Base-by-base conservation (phyloP, 2,888 invertebrate species). In the Apotomis betuletana region DNA sequence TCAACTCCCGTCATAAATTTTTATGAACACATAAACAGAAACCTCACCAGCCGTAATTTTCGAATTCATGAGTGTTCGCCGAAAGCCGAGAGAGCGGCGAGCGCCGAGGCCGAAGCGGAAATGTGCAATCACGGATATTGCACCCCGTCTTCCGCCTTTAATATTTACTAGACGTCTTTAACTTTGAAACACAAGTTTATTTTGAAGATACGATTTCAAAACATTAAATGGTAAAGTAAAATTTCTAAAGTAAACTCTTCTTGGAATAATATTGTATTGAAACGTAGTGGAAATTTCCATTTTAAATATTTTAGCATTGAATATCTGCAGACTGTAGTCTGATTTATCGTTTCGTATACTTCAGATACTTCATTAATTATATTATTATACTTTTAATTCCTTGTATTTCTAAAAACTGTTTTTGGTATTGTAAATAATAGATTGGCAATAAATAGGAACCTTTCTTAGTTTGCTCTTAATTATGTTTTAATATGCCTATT, bases 61-160 rank as follows among this genome's bases (percentile, higher is more conserved):
- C 58, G 59, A 67, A 71, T 71, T 74, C 73, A 73, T 73, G 73
- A 73, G 65, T 54, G 52, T 64, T 70, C 65, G 65, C 65, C 70
- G 65, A 70, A 59, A 70, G 27, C 70, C 70, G 44, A 57, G 44
- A 9, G 64, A 70, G 55, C 8, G 49, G 59, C 61, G 58, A 44
- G 63, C 41, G 63, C 68, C 65, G 70, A 54, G 57, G 64, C 54
- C 52, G 57, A 69, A 69, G 8, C 72, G 74, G 69, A 74, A 74
- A 71, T 74, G 71, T 63, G 72, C 72, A 72, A 70, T 74, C 67
- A 69, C 68, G 69, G 67, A 72, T 74, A 74, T 74, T 74, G 74
- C 72, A 70, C 70, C 70, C 67, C 59, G 36, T 64, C 65, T 69
- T 74, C 71, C 74, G 68, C 68, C 41, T 67, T 70, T 71, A 71